Evolutionary conservation across 2,888 invertebrate species (phyloP).

Genomic region (Drosophila imparisetae): DNA sequence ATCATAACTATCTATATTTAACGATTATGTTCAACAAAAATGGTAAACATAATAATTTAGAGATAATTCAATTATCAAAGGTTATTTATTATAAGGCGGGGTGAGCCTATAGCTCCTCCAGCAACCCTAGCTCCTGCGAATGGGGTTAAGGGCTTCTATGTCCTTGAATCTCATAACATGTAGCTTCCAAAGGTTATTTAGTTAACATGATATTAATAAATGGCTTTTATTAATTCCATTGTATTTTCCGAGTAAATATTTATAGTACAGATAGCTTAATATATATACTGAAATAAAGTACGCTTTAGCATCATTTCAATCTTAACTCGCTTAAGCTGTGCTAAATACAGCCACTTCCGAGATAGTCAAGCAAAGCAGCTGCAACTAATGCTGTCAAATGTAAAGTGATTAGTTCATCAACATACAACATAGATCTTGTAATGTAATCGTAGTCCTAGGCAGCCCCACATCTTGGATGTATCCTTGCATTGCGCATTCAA

Average conservation of each 20-base stretch:
- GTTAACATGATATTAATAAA: background rate
- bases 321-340: background rate
- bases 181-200: background rate
- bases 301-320: background rate
- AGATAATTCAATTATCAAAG: background rate
- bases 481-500: conserved; percentile 43
- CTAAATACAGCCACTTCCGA: background rate
- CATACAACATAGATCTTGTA: background rate
- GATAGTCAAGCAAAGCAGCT: background rate
- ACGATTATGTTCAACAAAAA: background rate
- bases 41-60: background rate
- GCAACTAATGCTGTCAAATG: background rate
- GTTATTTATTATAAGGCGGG: background rate
- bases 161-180: too few species aligned
- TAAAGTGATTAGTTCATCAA: background rate
- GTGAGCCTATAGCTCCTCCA: too few species aligned
- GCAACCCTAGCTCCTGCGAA: too few species aligned
- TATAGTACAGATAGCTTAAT: background rate
- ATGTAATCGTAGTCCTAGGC: background rate
- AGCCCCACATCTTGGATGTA: conserved; percentile 23
- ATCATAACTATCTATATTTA: background rate
- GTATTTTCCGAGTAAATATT: background rate
- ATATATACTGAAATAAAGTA: background rate
- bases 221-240: background rate
- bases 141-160: too few species aligned